Evolutionary conservation across 2,888 invertebrate genomes (phyloP), one percentile per base, ranked within the genome.

Genomic region (Drosophila fulvimacula): DNA sequence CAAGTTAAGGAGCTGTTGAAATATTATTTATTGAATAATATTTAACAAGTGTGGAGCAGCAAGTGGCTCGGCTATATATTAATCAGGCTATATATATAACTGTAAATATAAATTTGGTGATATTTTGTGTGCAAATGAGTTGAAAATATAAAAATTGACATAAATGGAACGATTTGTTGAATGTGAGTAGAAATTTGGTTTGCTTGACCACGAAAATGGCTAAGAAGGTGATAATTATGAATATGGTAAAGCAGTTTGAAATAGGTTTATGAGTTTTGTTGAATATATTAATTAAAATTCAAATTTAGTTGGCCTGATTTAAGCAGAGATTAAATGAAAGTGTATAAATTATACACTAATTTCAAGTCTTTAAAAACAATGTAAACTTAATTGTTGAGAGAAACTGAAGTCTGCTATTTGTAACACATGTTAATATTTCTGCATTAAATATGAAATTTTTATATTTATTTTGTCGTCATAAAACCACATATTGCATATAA

Each of bases 1-100:
- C 80, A 76, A 66, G 68, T 68, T 44, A 53, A 49, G 15, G 44
- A 58, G 52, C 65, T 83, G 73, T 74, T 69, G 65, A 79, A 84
- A 81, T 55, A 42, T 73, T 60, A 62, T 60, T 78, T 66, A 82
- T 82, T 76, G 62, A 69, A 71, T 69, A 74, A 69, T 59, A 52
- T 46, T 38, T 55, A 44, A 63, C 61, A 59, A 59, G 56, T 66
- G 44, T 46, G 51, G 19, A 46, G 36, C 53, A 17, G n/a, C 55
- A 27, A 10, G n/a, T 38, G 34, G 39, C 5, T 44, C 49, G 19
- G 41, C n/a, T n/a, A n/a, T n/a, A 39, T n/a, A 44, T 49, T 46
- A 7, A 34, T n/a, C 13, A 2, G 21, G 5, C 44, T 6, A 38
- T 19, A 15, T 19, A 15, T 34, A 49, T 10, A 21, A 15, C 19